Conservation (phyloP, 2,797 vertebrate genomes). For the Pempheris klunzingeri region DNA sequence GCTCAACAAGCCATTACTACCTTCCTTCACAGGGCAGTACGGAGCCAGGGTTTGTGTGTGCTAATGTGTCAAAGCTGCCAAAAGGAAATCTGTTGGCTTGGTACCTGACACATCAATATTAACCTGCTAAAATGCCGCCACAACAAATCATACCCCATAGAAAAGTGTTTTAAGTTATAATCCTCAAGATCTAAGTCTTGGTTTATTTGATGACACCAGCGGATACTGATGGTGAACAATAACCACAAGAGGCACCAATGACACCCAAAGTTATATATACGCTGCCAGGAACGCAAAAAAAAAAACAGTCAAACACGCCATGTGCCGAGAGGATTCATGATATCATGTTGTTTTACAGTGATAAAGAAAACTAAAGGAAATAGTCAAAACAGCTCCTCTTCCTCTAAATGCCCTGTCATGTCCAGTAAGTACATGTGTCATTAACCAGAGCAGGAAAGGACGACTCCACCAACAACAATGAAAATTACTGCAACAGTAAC, state of each 20-base stretch:
- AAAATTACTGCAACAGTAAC: background rate
- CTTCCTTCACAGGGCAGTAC: conserved; percentile 49
- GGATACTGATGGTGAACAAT: background rate
- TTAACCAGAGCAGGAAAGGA: background rate
- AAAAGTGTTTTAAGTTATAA: conserved; percentile 8
- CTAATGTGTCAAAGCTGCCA: conserved; percentile 18
- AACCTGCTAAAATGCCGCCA: conserved; percentile 24
- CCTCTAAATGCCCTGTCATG: background rate
- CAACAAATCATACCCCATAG: conserved; percentile 3
- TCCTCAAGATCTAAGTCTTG: background rate
- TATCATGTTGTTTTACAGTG: background rate
- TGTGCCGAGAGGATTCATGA: background rate
- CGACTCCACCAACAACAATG: background rate
- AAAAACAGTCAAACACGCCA: background rate
- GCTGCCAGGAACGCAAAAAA: background rate
- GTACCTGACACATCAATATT: conserved; percentile 45
- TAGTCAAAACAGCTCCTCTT: background rate
- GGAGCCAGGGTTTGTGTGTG: conserved; percentile 20
- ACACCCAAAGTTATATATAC: background rate
- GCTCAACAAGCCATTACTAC: conserved; percentile 77
- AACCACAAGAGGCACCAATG: background rate
- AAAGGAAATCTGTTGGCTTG: conserved; percentile 38
- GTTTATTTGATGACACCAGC: background rate
- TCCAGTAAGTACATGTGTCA: background rate
- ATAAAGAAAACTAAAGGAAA: background rate